Conservation (phyloP, 2,113 vertebrate genomes). For the Dromaius novaehollandiae region DNA sequence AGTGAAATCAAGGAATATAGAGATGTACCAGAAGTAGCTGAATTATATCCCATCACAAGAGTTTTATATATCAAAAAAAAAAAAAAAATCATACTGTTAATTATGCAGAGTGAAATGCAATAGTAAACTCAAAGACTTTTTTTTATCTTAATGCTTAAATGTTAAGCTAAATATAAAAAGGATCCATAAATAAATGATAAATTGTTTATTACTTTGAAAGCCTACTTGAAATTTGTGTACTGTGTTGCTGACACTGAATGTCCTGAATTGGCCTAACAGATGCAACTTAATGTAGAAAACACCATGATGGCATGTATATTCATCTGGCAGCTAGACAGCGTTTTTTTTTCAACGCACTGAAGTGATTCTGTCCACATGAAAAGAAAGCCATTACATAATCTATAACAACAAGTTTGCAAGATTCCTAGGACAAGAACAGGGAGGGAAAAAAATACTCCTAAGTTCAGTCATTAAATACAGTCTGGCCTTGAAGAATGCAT, state of each 20-base stretch:
- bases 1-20: background rate
- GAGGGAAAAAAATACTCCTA: background rate
- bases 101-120: constrained; percentile 28
- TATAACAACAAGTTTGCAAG: background rate
- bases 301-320: background rate
- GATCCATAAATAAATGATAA: constrained; percentile 65
- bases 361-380: background rate
- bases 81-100: background rate
- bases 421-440: background rate
- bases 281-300: background rate
- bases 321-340: background rate
- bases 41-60: background rate
- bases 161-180: constrained; percentile 28
- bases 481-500: background rate
- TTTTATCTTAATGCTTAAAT: constrained; percentile 17
- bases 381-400: background rate
- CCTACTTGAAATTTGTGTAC: constrained; percentile 15
- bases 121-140: constrained; percentile 29
- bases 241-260: background rate
- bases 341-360: background rate
- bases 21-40: background rate
- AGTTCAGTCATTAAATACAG: background rate
- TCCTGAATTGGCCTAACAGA: constrained; percentile 29
- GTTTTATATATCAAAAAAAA: constrained; percentile 7
- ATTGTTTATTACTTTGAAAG: constrained; percentile 39